A percentile compares a stretch with the other conserved stretches of the same genome.
Evolutionary conservation across 2,113 vertebrate species (phyloP).

Genomic region (Cyphomyrus discorhynchus): DNA sequence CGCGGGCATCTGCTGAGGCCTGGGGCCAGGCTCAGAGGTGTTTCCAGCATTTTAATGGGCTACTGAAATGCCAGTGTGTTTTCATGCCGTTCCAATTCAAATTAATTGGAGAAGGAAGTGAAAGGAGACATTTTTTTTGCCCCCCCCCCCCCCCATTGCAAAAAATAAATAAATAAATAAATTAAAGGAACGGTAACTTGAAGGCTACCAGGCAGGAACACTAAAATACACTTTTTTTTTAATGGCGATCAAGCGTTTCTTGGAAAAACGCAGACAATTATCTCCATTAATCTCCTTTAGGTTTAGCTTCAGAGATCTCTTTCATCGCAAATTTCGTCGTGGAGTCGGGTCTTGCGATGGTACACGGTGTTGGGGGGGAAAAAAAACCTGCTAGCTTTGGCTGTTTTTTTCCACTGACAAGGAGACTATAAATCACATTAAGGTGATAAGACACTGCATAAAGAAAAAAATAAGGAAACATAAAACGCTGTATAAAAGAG

Average conservation of each 20-base stretch:
- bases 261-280: background rate
- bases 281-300: constrained; percentile 2
- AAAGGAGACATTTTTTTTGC: constrained; percentile 47
- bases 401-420: background rate
- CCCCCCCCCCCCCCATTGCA: constrained; percentile 1
- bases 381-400: background rate
- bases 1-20: constrained; percentile 64
- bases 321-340: background rate
- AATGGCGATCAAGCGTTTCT: background rate
- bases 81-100: constrained; percentile 67
- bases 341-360: background rate
- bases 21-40: constrained; percentile 53
- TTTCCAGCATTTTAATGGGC: constrained; percentile 75
- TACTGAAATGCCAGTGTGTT: constrained; percentile 70
- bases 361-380: background rate
- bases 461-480: background rate
- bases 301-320: constrained; percentile 6
- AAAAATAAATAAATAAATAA: background rate
- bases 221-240: constrained; percentile 5
- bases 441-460: background rate
- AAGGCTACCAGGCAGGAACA: constrained; percentile 2
- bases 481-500: background rate
- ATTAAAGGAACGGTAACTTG: constrained; percentile 4
- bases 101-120: constrained; percentile 64
- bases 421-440: background rate